Conservation (phyloP, 2,888 invertebrate species). For the Drosophila nigricruria region DNA sequence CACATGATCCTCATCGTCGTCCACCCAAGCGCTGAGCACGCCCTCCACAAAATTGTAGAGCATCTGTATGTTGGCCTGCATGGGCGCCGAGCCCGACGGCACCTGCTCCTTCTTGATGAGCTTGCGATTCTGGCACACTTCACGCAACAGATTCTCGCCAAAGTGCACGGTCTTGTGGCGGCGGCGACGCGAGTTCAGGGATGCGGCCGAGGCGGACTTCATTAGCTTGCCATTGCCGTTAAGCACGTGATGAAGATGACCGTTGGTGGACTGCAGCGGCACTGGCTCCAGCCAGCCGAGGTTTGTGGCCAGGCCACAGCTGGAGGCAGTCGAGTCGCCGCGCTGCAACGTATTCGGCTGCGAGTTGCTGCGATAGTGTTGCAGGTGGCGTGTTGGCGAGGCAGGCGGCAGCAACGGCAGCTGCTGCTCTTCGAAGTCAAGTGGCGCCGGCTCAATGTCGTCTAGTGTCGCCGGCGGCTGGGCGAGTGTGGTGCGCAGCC, state of each 20-base stretch:
- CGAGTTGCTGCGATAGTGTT: slow-evolving; percentile 84
- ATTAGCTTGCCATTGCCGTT: slow-evolving; percentile 78
- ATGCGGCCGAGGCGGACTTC: slow-evolving; percentile 87
- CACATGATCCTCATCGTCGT: slow-evolving; percentile 87
- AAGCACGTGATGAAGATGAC: slow-evolving; percentile 53
- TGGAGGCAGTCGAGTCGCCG: slow-evolving; percentile 84
- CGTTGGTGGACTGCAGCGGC: slow-evolving; percentile 54
- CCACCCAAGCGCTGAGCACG: slow-evolving; percentile 92
- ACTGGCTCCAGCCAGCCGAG: slow-evolving; percentile 63
- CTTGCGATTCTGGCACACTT: slow-evolving; percentile 90
- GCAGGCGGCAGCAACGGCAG: slow-evolving; percentile 28
- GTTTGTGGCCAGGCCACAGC: slow-evolving; percentile 37
- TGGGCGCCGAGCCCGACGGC: slow-evolving; percentile 85
- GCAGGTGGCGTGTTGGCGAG: slow-evolving; percentile 59
- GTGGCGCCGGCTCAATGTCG: slow-evolving; percentile 80
- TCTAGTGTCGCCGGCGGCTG: slow-evolving; percentile 82
- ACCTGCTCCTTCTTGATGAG: slow-evolving; percentile 85
- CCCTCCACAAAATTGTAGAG: slow-evolving; percentile 93
- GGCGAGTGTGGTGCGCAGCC: slow-evolving; percentile 82
- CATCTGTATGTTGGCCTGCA: slow-evolving; percentile 92
- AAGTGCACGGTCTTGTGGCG: slow-evolving; percentile 93
- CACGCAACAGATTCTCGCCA: slow-evolving; percentile 90
- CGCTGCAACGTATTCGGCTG: slow-evolving; percentile 84
- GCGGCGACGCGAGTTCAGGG: slow-evolving; percentile 89
- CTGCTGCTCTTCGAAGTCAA: slow-evolving; percentile 52